Base-by-base conservation (phyloP, 1,140 invertebrate species). In the Apis florea region DNA sequence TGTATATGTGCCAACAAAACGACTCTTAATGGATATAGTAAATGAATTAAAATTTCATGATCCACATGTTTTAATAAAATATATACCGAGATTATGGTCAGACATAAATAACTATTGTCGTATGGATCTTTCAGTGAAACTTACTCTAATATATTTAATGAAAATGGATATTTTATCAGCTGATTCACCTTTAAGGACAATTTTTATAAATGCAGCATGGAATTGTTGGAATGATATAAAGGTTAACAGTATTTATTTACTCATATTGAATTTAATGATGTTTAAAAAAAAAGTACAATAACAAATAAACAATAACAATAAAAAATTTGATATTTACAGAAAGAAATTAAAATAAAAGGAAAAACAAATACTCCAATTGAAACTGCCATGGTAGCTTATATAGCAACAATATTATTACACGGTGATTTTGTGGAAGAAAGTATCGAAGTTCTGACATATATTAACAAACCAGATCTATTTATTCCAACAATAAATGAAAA, bases 1-100 rank as follows among this genome's bases (percentile, higher is more conserved):
- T 90, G 94, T 97, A 61, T 97, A 97, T 88, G 95, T 96, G 47
- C 97, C 97, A 0, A 97, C 98, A 92, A 94, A 95, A 0, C 92
- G 91, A 26, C 94, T 97, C 5, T 96, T 97, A 94, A 93, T 94
- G 88, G 95, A 97, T 94, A 94, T 96, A 83, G 89, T 97, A 77
- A 91, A 95, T 83, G 91, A 95, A n/a, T 88, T 97, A 26, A 95
- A 96, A 85, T 82, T 95, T 13, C 95, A 95, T 89, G 95, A 95
- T 8, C 94, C 95, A 6, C 47, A 88, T 47, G 75, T 68, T 5
- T 6, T 69, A 0, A 93, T 95, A 17, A 94, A 96, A 64, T 94
- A 96, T 51, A 91, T 98, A 70, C 96, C 97, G 2, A 94, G 95
- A 88, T 90, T 97, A 12, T 98, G 97, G 96, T 96, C 96, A 1